Base-by-base conservation (phyloP, 2,113 vertebrate genomes). In the Pomatostomus ruficeps region DNA sequence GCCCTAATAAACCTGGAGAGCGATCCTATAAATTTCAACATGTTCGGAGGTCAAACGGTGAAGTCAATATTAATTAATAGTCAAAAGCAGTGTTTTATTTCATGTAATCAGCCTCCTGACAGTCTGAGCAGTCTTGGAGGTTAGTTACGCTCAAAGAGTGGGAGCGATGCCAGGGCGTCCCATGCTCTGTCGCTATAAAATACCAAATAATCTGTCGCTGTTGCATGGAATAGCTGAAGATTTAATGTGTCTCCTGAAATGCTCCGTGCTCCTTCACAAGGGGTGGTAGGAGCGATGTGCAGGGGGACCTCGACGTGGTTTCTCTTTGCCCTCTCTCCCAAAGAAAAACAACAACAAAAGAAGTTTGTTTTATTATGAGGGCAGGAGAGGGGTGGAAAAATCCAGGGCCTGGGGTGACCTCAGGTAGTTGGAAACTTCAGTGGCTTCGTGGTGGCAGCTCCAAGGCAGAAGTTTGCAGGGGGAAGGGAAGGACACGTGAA, bases 31-130 rank as follows among this genome's bases (percentile, higher is more conserved):
- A 96, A 96, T 95, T 96, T 91, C 92, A 84, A 18, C 92, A 31
- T 71, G 68, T 93, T 83, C 42, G 1, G 49, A 66, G 90, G 94
- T 96, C 90, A 94, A 35, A 36, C 68, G 43, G 72, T 86, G 95
- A 97, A 96, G 95, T 96, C 93, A 88, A 92, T 96, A 96, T 97
- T 97, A 97, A 96, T 96, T 97, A 95, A 95, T 94, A 97, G 95
- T 93, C 92, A 97, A 91, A 94, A 86, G 79, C 76, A 65, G 79
- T 95, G 93, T 96, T 96, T 94, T 96, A 96, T 96, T 96, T 96
- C 82, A 57, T 94, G 88, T 88, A 95, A 96, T 94, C 95, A 96
- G 93, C 88, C 88, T 86, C 67, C 85, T 96, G 94, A 96, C 95
- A 97, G 89, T 46, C 74, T 90, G 73, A 85, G 59, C 90, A 93